Conservation (phyloP, 2,113 vertebrate species). For the Antigone vipio region DNA sequence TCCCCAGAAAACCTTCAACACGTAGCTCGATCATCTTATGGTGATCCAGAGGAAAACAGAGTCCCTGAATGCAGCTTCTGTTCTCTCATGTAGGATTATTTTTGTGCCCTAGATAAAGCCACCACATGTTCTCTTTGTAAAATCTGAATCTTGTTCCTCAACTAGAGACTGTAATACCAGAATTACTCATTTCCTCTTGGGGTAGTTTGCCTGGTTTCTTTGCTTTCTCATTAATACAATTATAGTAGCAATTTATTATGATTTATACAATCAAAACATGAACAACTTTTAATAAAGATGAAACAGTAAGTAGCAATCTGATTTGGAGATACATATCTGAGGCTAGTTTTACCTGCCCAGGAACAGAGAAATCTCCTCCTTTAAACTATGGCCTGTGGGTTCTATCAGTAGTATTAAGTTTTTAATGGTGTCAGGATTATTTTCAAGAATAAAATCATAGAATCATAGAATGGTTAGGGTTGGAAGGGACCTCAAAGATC, state of each 20-base stretch:
- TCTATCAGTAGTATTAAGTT: neutral
- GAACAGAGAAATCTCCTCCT: neutral
- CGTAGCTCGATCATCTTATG: neutral
- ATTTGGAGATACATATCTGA: neutral
- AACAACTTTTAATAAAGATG: neutral
- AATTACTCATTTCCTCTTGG: neutral
- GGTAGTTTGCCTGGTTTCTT: neutral
- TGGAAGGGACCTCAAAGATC: too few relatives aligned
- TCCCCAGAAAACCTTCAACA: neutral
- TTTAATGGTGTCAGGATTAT: neutral
- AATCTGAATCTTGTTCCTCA: neutral
- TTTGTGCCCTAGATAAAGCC: neutral
- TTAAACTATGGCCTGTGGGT: neutral
- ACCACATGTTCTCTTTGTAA: neutral
- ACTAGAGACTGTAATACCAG: neutral
- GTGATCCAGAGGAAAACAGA: neutral
- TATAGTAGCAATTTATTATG: neutral
- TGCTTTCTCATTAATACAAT: neutral
- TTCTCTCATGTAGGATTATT: neutral
- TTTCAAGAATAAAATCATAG: neutral
- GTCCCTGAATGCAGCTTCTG: rapidly evolving
- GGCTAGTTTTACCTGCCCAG: neutral
- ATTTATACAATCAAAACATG: neutral
- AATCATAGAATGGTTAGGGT: too few relatives aligned
- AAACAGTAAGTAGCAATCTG: neutral